phyloP scores from a whole-genome alignment of 2,113 vertebrate species.

The Nesoenas mayeri region DNA sequence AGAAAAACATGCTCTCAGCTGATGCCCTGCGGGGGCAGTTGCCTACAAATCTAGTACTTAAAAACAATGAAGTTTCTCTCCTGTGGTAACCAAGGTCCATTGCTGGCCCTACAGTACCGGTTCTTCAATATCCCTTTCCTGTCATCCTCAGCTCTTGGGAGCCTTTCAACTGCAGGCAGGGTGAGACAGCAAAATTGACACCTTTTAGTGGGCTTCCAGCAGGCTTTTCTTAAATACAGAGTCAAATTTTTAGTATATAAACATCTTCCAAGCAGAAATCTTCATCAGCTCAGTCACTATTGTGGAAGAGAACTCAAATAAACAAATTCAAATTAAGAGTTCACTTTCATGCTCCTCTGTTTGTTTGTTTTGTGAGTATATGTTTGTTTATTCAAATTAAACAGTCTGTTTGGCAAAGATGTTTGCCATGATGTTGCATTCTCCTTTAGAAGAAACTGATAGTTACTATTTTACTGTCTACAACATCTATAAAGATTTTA shows the following conservation, averaged over 20 bases:
- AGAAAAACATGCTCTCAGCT: neutral
- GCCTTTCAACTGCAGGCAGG: neutral
- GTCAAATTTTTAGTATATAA: neutral
- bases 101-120: rapidly evolving
- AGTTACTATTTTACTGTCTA: constrained; percentile 39
- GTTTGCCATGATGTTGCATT: neutral
- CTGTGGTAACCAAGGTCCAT: neutral
- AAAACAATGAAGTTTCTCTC: neutral
- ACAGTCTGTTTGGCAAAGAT: neutral
- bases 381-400: constrained; percentile 32
- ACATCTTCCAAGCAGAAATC: neutral
- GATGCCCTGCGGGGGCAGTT: neutral
- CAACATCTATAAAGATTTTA: constrained; percentile 55
- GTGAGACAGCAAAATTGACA: neutral
- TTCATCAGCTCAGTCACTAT: neutral
- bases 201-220: neutral
- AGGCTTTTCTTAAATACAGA: neutral
- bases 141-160: neutral
- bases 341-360: neutral
- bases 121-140: neutral
- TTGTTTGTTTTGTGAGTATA: neutral
- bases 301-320: neutral
- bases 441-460: neutral
- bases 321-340: neutral
- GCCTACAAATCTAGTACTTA: neutral